Evolutionary conservation across 1,140 invertebrate genomes (phyloP).

Genomic region (Achatina immaculata): DNA sequence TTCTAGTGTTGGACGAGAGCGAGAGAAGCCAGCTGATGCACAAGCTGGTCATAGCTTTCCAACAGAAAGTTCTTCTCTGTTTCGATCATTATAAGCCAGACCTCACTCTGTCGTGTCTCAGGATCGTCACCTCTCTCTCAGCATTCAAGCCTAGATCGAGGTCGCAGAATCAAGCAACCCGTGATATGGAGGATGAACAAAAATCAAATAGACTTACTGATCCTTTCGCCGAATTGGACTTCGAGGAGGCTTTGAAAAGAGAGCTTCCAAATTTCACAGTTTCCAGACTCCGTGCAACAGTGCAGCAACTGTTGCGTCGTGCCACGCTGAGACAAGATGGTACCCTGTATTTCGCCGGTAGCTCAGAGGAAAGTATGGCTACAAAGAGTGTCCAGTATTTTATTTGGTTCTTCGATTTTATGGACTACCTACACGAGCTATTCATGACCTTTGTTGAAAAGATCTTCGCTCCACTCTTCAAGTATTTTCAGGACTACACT

Average conservation of each 20-base stretch:
- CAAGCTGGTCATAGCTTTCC: conserved; percentile 58
- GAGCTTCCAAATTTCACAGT: conserved; percentile 49
- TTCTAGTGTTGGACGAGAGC: conserved; percentile 56
- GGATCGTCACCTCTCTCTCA: conserved; percentile 43
- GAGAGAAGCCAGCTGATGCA: conserved; percentile 57
- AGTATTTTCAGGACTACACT: conserved; percentile 57
- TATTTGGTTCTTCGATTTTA: conserved; percentile 63
- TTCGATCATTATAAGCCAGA: conserved; percentile 59
- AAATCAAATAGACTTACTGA: not conserved
- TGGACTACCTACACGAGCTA: conserved; percentile 58
- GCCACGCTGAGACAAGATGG: conserved; percentile 49
- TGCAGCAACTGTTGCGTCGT: conserved; percentile 45
- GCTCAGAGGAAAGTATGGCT: conserved; percentile 14
- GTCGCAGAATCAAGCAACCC: not conserved
- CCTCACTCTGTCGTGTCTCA: conserved; percentile 51
- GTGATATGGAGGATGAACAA: not conserved
- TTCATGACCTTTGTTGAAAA: conserved; percentile 58
- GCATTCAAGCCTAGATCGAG: conserved; percentile 9
- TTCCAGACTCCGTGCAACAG: conserved; percentile 49
- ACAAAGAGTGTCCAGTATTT: conserved; percentile 60
- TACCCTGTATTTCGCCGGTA: conserved; percentile 40
- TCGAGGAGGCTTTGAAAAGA: conserved; percentile 29
- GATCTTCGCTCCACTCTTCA: conserved; percentile 61
- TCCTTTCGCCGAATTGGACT: conserved; percentile 26
- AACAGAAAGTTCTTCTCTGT: conserved; percentile 59